Base-by-base conservation (phyloP, 2,797 vertebrate species). In the Allobates femoralis region DNA sequence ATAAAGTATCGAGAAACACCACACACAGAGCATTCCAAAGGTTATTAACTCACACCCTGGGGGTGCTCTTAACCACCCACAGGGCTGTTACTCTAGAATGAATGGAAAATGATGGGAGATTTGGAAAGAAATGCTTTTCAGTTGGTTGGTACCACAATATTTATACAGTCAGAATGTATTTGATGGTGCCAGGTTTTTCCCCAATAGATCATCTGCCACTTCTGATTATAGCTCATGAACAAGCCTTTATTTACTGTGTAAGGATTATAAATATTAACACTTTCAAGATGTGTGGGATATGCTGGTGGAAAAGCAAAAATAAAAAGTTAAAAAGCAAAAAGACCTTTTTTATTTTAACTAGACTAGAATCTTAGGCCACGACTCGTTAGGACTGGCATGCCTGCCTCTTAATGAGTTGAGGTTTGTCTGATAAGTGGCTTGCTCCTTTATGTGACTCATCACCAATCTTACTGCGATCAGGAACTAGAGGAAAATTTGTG, bases 71-170 rank as follows among this genome's bases (percentile, higher is more conserved):
- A 78, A 69, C 75, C 83, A 79, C 64, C 84, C 76, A 71, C 64
- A n/a, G 32, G 79, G 62, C 74, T 78, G 62, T 85, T 56, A 71
- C 51, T 58, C 64, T 18, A 85, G 15, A 46, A 55, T 85, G 32
- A 79, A 79, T 55, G 64, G 62, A 85, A 79, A 78, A 69, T 79
- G 23, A 46, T 79, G 60, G 64, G 21, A 64, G 76, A 66, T 64
- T 69, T 79, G 32, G 76, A 46, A 58, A 85, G 64, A 85, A 85
- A 58, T 69, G 62, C 50, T 28, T 79, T 79, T 50, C 62, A 71
- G 64, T 71, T 84, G 82, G 69, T 85, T 58, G 62, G 76, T 79
- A 85, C 51, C 84, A 78, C 84, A 85, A 71, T 85, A 69, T 84
- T 78, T 84, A 84, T 84, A 84, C 58, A 66, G 76, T 56, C 58